Evolutionary conservation across 2,888 invertebrate genomes (phyloP).

Genomic region (Xanthia togata): DNA sequence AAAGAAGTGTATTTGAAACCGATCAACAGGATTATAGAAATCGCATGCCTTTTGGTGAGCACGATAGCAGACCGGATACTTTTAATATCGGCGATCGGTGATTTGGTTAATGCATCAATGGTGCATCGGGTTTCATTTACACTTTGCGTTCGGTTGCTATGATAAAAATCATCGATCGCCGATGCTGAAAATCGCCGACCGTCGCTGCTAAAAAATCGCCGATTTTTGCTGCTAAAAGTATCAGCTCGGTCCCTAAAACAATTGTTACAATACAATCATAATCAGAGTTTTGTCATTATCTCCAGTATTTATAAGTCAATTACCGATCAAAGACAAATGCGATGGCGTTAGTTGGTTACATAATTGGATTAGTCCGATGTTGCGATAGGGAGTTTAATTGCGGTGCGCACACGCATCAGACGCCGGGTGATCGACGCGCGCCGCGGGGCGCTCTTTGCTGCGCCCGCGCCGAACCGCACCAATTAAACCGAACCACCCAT

Average conservation of each 20-base stretch:
- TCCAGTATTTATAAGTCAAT: constrained; percentile 80
- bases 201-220: not conserved
- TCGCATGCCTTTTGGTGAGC: not conserved
- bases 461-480: constrained; percentile 80
- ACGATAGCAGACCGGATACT: no score
- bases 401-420: constrained; percentile 80
- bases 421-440: constrained; percentile 83
- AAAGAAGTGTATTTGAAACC: not conserved
- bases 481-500: constrained; percentile 74
- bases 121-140: not conserved
- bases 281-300: constrained; percentile 67
- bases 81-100: not conserved
- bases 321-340: constrained; percentile 82
- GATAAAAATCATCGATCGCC: not conserved
- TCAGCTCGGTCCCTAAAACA: not conserved
- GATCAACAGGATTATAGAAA: constrained; percentile 9
- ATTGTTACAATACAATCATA: constrained; percentile 16
- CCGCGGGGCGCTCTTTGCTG: constrained; percentile 83
- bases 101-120: not conserved
- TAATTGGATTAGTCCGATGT: constrained; percentile 88
- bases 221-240: not conserved
- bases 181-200: not conserved
- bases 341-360: constrained; percentile 77
- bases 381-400: constrained; percentile 85
- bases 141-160: not conserved